These are phyloP conservation scores for Nerophis lumbriciformis DNA, from an alignment of 2,113 vertebrate species.

Conservation along the genomic window DNA sequence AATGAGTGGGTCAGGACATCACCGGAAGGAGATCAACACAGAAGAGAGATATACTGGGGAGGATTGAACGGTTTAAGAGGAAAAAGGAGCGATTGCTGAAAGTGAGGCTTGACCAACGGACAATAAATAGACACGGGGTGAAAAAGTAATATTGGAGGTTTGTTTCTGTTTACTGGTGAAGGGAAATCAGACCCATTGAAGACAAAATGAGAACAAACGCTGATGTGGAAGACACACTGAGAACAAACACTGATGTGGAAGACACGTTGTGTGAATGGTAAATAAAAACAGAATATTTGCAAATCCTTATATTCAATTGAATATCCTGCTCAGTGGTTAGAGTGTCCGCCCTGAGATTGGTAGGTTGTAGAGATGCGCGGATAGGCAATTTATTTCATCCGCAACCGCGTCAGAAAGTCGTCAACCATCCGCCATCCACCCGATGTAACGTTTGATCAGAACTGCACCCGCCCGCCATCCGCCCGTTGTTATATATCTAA, in stretches of 20 bases:
- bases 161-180: conserved; percentile 28
- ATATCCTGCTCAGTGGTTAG: too few species aligned
- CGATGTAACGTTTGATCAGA: too few species aligned
- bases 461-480: too few species aligned
- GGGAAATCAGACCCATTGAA: conserved; percentile 25
- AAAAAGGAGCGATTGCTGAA: conserved; percentile 4
- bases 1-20: not conserved
- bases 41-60: conserved; percentile 2
- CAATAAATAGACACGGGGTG: conserved; percentile 4
- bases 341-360: too few species aligned
- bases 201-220: not conserved
- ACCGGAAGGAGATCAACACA: not conserved
- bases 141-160: conserved; percentile 41
- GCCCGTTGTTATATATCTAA: too few species aligned
- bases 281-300: too few species aligned
- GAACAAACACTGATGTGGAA: too few species aligned
- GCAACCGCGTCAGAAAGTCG: too few species aligned
- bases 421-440: too few species aligned
- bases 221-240: not conserved
- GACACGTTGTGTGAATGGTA: not conserved
- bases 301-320: too few species aligned
- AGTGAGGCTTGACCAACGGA: not conserved
- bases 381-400: too few species aligned
- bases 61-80: not conserved
- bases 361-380: too few species aligned